Conservation (phyloP, 2,113 vertebrate species). For the Lasiurus cinereus region DNA sequence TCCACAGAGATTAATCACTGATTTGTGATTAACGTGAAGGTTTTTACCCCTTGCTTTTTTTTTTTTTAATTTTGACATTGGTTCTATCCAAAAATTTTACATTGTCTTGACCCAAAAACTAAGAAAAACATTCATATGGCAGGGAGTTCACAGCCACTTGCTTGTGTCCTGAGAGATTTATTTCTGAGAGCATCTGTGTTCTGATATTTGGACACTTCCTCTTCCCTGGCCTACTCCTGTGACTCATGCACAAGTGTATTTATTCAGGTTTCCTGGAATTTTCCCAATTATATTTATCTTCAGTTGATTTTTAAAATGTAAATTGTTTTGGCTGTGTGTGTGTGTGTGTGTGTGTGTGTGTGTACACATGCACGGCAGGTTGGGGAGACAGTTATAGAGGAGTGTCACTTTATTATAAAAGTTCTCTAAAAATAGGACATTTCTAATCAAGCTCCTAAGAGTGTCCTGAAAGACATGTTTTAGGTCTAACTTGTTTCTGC, state of each 20-base stretch:
- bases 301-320: slow-evolving; percentile 53
- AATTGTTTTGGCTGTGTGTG: not conserved
- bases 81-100: slow-evolving; percentile 24
- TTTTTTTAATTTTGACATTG: slow-evolving; percentile 36
- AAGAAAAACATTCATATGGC: not conserved
- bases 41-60: not conserved
- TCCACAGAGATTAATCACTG: not conserved
- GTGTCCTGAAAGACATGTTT: not conserved
- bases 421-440: not conserved
- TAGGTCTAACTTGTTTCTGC: slow-evolving; percentile 31
- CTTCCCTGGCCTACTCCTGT: slow-evolving; percentile 66
- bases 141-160: not conserved
- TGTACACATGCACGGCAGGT: not conserved
- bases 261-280: slow-evolving; percentile 80
- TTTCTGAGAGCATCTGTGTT: slow-evolving; percentile 73
- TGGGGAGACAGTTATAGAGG: not conserved
- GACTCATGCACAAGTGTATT: slow-evolving; percentile 75
- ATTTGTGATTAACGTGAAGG: not conserved
- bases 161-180: slow-evolving; percentile 10
- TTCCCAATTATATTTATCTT: slow-evolving; percentile 73
- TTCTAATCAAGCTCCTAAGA: not conserved
- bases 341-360: not conserved
- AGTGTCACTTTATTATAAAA: not conserved
- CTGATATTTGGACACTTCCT: slow-evolving; percentile 63
- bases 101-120: not conserved